These are phyloP conservation scores for Kradibia gibbosae DNA, from an alignment of 1,140 invertebrate genomes.

Conservation along the genomic window DNA sequence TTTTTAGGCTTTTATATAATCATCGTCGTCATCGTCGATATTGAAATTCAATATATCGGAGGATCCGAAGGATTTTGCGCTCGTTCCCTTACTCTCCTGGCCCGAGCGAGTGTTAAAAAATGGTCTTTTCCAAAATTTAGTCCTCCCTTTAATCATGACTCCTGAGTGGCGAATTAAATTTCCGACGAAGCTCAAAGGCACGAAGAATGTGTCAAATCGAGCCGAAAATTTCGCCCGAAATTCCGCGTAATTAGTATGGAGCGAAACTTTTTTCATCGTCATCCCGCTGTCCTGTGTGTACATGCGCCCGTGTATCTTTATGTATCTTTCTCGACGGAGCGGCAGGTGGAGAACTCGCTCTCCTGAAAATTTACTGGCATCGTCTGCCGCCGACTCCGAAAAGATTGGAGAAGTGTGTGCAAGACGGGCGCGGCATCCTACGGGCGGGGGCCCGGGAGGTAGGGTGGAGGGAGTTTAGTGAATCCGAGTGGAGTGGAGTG, in stretches of 20 bases:
- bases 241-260: slow-evolving; percentile 52
- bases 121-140: slow-evolving; percentile 19
- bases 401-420: not conserved
- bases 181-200: not conserved
- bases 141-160: not conserved
- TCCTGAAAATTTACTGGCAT: slow-evolving; percentile 48
- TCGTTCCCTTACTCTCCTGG: not conserved
- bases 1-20: not conserved
- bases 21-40: not conserved
- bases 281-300: not conserved
- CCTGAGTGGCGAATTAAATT: slow-evolving; percentile 17
- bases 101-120: slow-evolving; percentile 6
- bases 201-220: slow-evolving; percentile 49
- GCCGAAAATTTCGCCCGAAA: slow-evolving; percentile 45
- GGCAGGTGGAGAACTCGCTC: slow-evolving; percentile 44
- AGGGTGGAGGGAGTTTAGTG: too few species aligned
- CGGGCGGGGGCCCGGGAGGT: too few species aligned
- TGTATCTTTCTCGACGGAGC: slow-evolving; percentile 42
- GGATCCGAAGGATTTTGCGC: not conserved
- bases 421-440: too few species aligned
- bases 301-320: slow-evolving; percentile 31
- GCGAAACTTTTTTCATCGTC: slow-evolving; percentile 40
- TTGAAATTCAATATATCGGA: slow-evolving; percentile 4
- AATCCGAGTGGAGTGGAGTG: too few species aligned
- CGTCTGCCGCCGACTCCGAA: slow-evolving; percentile 16